Percentiles rank a stretch among this genome's conserved stretches.
phyloP scores from a whole-genome alignment of 2,888 invertebrate species.

The Pristionchus fissidentatus region DNA sequence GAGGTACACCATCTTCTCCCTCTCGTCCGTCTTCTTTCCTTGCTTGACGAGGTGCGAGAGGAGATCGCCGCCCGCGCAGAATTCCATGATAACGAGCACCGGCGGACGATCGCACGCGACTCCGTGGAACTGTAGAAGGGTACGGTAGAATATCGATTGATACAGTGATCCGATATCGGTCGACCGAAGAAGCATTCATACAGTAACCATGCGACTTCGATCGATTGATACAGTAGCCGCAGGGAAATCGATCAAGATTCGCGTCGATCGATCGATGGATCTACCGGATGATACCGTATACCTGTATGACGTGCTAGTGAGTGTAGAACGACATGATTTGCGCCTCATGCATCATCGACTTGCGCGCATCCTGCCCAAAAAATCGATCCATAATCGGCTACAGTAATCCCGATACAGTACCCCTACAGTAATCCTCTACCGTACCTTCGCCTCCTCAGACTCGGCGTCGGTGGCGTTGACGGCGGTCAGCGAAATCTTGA shows the following conservation, averaged over 20 bases:
- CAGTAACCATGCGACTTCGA: too few species aligned
- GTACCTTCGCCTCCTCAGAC: conserved; percentile 19
- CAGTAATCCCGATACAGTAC: neutral
- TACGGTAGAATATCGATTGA: neutral
- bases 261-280: too few species aligned
- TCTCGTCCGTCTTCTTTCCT: conserved; percentile 42
- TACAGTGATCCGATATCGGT: too few species aligned
- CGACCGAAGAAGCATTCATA: too few species aligned
- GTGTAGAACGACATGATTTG: conserved; percentile 62
- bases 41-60: conserved; percentile 54
- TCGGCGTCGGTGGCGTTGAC: neutral
- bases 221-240: too few species aligned
- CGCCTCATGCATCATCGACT: conserved; percentile 63
- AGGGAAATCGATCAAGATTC: too few species aligned
- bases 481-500: neutral
- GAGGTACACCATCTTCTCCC: conserved; percentile 40
- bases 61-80: conserved; percentile 80
- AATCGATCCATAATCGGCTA: too few species aligned
- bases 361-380: conserved; percentile 52
- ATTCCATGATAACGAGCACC: conserved; percentile 99
- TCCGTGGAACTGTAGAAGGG: conserved; percentile 85
- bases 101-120: conserved; percentile 98
- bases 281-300: conserved; percentile 43
- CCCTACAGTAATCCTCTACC: too few species aligned
- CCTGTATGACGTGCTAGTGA: conserved; percentile 60